phyloP scores from a whole-genome alignment of 2,113 vertebrate species.

The Bos javanicus region DNA sequence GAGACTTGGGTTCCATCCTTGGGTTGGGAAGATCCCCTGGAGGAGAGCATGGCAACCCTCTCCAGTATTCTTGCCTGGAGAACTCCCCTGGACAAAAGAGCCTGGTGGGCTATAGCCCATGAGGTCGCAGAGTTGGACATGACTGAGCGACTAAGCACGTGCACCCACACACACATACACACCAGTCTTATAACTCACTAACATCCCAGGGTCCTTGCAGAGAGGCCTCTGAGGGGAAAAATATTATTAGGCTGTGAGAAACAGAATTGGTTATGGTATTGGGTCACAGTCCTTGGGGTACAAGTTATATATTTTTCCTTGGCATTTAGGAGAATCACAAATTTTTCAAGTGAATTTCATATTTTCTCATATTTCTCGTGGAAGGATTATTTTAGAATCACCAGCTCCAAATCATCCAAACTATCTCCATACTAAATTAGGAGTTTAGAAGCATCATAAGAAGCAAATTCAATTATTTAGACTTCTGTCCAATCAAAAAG shows the following conservation, averaged over 20 bases:
- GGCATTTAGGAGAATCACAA: background rate
- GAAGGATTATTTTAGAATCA: background rate
- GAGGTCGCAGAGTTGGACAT: background rate
- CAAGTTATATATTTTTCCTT: background rate
- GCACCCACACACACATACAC: background rate
- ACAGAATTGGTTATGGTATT: background rate
- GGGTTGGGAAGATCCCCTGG: background rate
- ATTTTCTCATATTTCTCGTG: background rate
- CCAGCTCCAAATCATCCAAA: background rate
- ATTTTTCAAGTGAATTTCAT: constrained; percentile 17
- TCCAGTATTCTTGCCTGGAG: background rate
- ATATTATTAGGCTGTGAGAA: background rate
- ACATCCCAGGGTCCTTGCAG: background rate
- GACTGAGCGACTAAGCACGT: background rate
- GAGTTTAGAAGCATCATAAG: background rate
- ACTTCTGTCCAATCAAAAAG: background rate
- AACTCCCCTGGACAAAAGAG: background rate
- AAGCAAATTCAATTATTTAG: background rate
- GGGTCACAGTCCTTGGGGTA: background rate
- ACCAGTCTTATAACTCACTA: background rate
- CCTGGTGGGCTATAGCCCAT: background rate
- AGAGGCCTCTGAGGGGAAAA: background rate
- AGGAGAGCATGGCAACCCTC: background rate
- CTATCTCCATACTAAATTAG: background rate
- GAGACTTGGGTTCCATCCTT: background rate